Base-by-base conservation (phyloP, 2,888 invertebrate species). In the Lasioglossum malachurum region DNA sequence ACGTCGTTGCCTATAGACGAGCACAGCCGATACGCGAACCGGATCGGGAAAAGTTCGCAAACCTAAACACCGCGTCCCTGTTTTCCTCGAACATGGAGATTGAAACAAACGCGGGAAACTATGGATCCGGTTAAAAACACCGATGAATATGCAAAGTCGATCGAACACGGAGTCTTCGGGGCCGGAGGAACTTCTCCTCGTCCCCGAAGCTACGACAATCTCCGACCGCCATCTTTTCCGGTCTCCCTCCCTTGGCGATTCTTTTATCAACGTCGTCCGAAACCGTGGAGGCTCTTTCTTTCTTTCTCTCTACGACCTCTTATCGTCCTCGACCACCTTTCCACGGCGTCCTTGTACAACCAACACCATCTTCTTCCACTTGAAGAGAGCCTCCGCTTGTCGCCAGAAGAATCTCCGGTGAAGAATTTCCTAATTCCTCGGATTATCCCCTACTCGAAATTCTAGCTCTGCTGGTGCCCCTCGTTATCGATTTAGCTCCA, bases 61-160 rank as follows among this genome's bases (percentile, higher is more conserved):
- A 35, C 57, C 27, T 27, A 41, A 53, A 75, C 41, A 35, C 27
- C 46, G 23, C 46, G 60, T 60, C n/a, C 19, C 10, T 41, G 41
- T 46, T 75, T 80, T 38, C 80, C 38, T 64, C n/a, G 31, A n/a
- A 12, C 64, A 31, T 53, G 7, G 16, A 64, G 16, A 72, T 77
- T 78, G 60, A 49, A 64, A 72, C 41, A 53, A 75, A 75, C 80
- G 46, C 16, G 53, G n/a, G n/a, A 41, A 53, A 2, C 31, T 27
- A 44, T 8, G 49, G 67, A 64, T 64, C 31, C 16, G 64, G 14
- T 64, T 64, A 31, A 64, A 64, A 67, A 46, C 35, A 49, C 31
- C 49, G 46, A 75, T 19, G 53, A 53, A 53, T 46, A 69, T 67
- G 35, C 31, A 75, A 75, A 49, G 12, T 38, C 23, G 27, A 35